Evolutionary conservation across 2,797 vertebrate genomes (phyloP).

Genomic region (Coregonus suidteri): DNA sequence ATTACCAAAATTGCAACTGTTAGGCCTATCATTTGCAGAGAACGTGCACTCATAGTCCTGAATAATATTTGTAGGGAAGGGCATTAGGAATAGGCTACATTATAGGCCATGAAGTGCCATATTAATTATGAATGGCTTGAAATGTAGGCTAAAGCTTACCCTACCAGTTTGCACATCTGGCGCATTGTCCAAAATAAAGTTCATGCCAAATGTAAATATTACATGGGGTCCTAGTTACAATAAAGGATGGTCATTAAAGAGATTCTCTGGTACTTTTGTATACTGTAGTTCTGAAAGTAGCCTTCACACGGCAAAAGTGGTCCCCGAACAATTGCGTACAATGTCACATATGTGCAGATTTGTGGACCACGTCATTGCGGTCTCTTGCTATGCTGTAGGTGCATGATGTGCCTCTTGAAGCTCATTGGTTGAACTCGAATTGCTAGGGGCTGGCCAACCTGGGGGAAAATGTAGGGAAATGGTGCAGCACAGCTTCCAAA

Average conservation of each 20-base stretch:
- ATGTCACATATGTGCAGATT: too few species aligned
- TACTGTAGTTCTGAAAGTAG: too few species aligned
- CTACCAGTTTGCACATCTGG: background rate
- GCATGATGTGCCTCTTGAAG: too few species aligned
- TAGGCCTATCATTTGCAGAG: background rate
- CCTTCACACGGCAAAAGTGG: too few species aligned
- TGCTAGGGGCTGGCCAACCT: too few species aligned
- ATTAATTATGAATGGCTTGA: background rate
- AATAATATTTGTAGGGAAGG: background rate
- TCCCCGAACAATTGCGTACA: too few species aligned
- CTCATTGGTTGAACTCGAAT: too few species aligned
- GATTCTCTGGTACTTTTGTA: too few species aligned
- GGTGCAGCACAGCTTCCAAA: too few species aligned
- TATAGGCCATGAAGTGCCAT: background rate
- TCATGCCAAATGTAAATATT: background rate
- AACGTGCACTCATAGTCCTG: background rate
- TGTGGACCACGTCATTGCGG: too few species aligned
- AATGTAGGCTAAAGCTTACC: background rate
- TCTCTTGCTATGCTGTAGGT: too few species aligned
- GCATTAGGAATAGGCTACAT: background rate
- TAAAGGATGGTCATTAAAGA: background rate
- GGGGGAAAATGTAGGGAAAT: too few species aligned
- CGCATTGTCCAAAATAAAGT: background rate
- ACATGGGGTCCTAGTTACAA: background rate
- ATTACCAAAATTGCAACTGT: background rate